These are phyloP conservation scores for Clistopyga incitator DNA, from an alignment of 2,888 invertebrate genomes.

Conservation along the genomic window DNA sequence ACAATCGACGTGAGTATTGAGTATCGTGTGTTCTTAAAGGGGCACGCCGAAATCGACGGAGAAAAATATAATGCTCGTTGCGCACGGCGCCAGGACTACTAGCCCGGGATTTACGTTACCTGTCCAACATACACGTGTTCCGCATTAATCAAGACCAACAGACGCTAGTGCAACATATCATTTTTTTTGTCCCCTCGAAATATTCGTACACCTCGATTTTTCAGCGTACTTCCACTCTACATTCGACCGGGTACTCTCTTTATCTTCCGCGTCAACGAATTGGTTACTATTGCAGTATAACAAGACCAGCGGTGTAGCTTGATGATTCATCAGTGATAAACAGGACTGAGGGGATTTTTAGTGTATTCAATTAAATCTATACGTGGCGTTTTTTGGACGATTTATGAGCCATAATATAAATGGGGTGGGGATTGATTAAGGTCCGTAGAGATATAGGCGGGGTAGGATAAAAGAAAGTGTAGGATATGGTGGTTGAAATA, in stretches of 20 bases:
- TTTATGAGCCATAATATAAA: too few relatives aligned
- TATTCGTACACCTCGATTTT: conserved; percentile 35
- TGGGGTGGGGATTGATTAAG: conserved; percentile 37
- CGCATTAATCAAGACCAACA: conserved; percentile 52
- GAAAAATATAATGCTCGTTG: conserved; percentile 22
- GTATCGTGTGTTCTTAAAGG: too few relatives aligned
- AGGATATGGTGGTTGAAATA: conserved; percentile 1
- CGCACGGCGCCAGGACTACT: conserved; percentile 18
- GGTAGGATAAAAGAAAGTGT: conserved; percentile 9
- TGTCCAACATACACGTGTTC: conserved; percentile 40
- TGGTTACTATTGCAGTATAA: background rate
- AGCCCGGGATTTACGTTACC: conserved; percentile 50
- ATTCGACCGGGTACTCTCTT: conserved; percentile 19
- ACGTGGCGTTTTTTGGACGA: too few relatives aligned
- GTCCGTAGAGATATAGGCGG: conserved; percentile 2
- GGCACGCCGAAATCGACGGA: background rate
- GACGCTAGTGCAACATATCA: background rate
- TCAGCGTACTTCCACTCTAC: conserved; percentile 19
- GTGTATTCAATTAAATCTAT: conserved; percentile 19
- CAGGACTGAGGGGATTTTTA: conserved; percentile 13
- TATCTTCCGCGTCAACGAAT: conserved; percentile 12
- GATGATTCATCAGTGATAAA: conserved; percentile 18
- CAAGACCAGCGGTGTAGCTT: conserved; percentile 8
- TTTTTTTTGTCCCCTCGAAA: conserved; percentile 39
- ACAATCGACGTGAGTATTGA: background rate